These are phyloP conservation scores for Zaprionus africanus DNA, from an alignment of 1,140 invertebrate species.

Conservation along the genomic window DNA sequence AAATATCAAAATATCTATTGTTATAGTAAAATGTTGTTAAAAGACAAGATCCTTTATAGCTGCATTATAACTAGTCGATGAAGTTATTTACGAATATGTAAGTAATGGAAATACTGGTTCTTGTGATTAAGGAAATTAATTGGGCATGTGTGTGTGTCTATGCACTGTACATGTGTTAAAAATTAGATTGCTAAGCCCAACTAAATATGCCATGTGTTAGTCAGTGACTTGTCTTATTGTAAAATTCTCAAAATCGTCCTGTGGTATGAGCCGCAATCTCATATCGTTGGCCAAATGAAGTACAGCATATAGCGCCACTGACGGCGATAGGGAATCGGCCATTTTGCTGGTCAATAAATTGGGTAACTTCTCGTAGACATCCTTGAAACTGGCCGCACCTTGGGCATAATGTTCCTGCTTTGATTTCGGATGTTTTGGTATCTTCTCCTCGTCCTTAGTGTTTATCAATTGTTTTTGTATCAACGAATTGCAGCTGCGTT, in stretches of 20 bases:
- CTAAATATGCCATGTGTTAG: not conserved
- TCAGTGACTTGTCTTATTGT: constrained; percentile 75
- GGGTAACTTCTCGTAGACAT: constrained; percentile 87
- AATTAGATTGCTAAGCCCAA: not conserved
- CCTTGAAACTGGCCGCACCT: constrained; percentile 81
- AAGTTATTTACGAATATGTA: not conserved
- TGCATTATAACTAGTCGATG: constrained; percentile 2
- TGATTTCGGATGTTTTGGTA: constrained; percentile 52
- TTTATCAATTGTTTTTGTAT: constrained; percentile 74
- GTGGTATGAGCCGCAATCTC: constrained; percentile 70
- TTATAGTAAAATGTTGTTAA: too few species aligned
- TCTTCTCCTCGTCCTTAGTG: constrained; percentile 32
- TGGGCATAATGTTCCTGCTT: constrained; percentile 59
- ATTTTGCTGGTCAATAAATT: constrained; percentile 86
- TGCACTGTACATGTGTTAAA: not conserved
- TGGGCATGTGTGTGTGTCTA: not conserved
- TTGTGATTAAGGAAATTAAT: constrained; percentile 22
- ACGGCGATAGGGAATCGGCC: constrained; percentile 88
- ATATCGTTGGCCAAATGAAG: constrained; percentile 92
- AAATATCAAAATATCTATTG: too few species aligned
- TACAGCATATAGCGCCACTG: constrained; percentile 90
- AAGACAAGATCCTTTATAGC: not conserved
- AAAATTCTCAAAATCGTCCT: constrained; percentile 72
- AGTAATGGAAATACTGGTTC: constrained; percentile 52
- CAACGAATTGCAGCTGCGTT: constrained; percentile 86